Evolutionary conservation across 2,797 vertebrate genomes (phyloP).

Genomic region (Harpagifer antarcticus): DNA sequence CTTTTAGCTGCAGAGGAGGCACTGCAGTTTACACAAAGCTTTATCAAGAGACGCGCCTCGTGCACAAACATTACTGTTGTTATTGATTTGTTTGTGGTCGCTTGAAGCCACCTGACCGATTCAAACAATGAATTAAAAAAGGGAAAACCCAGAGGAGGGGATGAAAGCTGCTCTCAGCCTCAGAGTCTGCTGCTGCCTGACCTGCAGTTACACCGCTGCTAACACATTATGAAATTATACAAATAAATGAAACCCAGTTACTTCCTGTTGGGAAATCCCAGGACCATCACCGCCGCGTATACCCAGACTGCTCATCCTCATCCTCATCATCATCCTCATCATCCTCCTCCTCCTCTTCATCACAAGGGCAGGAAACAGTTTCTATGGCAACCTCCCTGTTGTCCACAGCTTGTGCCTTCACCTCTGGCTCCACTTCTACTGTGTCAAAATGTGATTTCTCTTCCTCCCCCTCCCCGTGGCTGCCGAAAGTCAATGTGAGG

Average conservation of each 20-base stretch:
- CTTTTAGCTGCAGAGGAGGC: background rate
- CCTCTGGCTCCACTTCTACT: background rate
- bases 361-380: background rate
- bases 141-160: no score
- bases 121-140: no score
- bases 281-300: conserved; percentile 7
- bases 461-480: background rate
- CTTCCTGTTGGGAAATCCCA: background rate
- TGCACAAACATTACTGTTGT: no score
- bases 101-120: no score
- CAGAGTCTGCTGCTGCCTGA: no score
- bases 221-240: background rate
- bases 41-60: no score
- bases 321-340: conserved; percentile 42
- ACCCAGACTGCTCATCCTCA: conserved; percentile 29
- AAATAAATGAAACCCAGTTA: background rate
- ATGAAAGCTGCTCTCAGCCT: no score
- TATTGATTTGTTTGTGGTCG: no score
- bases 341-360: background rate
- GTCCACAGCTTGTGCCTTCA: background rate
- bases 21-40: background rate
- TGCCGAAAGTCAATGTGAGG: conserved; percentile 57
- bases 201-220: background rate
- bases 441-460: background rate
- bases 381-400: background rate